Base-by-base conservation (phyloP, 2,113 vertebrate species). In the Euleptes europaea region DNA sequence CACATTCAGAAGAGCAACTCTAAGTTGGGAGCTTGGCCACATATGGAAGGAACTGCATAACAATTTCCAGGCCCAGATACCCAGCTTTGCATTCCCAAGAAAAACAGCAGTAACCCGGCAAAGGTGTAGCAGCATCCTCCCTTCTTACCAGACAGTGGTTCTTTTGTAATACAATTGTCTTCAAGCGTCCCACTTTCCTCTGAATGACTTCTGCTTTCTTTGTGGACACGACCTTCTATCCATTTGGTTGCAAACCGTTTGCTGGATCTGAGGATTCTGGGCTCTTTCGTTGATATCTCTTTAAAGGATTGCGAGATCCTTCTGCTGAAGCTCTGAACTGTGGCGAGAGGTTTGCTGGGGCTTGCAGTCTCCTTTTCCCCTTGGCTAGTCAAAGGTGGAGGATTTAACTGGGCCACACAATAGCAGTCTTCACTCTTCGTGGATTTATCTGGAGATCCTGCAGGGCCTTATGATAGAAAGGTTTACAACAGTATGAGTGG, bases 101-200 rank as follows among this genome's bases (percentile, higher is more conserved):
- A 65, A 5, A 6, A 12, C 33, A 42, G 31, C 33, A 81, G 8
- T 11, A 28, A 13, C 17, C 6, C 21, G 66, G 35, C 23, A 63
- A 73, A 42, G 13, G 15, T 15, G 6, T 15, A 4, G 28, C 60
- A 28, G 60, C 3, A 70, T 4, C 23, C 88, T 78, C 47, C 3
- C 3, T 51, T 83, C 92, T 92, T 93, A 95, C 94, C 94, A 88
- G 94, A 94, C 79, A 95, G 91, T 81, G 73, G 86, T 71, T 93
- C 91, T 83, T 63, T 87, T 90, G 88, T 76, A 80, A 91, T 26
- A 10, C 2, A 31, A 3, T 91, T 78, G 80, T 35, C 66, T 81
- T 0, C 21, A 44, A 31, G 10, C 63, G 88, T 76, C 79, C 4
- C 3, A 35, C 0, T n/a, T 19, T 90, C 21, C 33, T 86, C 77